Conservation (phyloP, 2,113 vertebrate genomes). For the Cyprinodon tularosa region DNA sequence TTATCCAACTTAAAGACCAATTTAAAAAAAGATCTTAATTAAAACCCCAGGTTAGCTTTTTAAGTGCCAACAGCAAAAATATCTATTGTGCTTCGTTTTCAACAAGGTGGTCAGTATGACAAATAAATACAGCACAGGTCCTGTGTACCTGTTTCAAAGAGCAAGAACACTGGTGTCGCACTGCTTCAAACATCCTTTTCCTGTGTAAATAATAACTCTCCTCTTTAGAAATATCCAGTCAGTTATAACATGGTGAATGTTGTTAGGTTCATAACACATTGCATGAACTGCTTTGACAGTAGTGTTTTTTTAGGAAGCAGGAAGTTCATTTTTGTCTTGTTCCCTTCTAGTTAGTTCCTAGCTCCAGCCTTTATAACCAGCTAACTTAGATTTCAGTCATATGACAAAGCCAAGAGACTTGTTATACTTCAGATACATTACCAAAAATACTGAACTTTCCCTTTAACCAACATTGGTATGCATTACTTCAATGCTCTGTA, state of each 20-base stretch:
- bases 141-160: too few relatives aligned
- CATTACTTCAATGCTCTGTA: conserved; percentile 39
- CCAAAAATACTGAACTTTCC: not conserved
- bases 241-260: not conserved
- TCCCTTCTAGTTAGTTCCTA: not conserved
- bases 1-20: too few relatives aligned
- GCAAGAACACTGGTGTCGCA: not conserved
- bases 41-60: not conserved
- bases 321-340: not conserved
- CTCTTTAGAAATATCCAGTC: too few relatives aligned
- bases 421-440: not conserved
- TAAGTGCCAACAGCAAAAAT: not conserved
- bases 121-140: too few relatives aligned
- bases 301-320: not conserved
- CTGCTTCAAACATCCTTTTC: not conserved
- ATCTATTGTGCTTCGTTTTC: not conserved
- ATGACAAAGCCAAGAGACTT: not conserved
- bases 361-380: not conserved
- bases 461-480: conserved; percentile 11
- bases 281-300: not conserved
- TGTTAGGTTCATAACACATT: not conserved
- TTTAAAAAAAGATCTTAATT: not conserved
- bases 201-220: not conserved
- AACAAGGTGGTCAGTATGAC: too few relatives aligned
- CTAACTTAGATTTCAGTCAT: not conserved